Conservation (phyloP, 2,113 vertebrate species). For the Scopus umbretta region DNA sequence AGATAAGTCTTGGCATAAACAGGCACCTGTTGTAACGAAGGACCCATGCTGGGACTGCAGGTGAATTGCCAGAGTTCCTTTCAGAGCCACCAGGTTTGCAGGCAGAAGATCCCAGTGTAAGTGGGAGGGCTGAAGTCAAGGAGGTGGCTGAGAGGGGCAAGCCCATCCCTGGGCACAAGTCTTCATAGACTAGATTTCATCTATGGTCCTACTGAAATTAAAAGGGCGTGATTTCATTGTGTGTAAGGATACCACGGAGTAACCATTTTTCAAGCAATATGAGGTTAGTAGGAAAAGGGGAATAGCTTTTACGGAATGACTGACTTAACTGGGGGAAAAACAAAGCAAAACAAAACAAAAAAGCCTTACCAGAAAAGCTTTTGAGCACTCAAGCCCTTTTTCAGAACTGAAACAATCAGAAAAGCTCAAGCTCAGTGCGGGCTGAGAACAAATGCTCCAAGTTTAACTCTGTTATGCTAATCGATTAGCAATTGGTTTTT, state of each 20-base stretch:
- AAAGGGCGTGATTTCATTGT: not conserved
- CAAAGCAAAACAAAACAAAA: not conserved
- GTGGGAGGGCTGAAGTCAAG: not conserved
- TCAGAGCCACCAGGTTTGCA: not conserved
- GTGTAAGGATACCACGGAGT: not conserved
- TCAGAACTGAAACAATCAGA: not conserved
- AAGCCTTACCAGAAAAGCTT: not conserved
- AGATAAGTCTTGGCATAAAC: not conserved
- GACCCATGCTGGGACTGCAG: not conserved
- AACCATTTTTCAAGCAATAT: not conserved
- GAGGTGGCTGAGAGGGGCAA: not conserved
- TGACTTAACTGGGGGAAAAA: not conserved
- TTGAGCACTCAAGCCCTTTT: not conserved
- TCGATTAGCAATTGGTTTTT: not conserved
- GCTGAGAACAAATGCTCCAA: not conserved
- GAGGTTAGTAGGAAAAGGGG: not conserved
- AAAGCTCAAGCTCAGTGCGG: not conserved
- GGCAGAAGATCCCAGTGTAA: not conserved
- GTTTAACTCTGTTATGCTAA: not conserved
- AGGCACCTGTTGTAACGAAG: not conserved
- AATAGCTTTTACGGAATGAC: not conserved
- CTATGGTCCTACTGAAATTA: not conserved
- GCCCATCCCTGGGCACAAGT: not conserved
- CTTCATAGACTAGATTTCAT: not conserved
- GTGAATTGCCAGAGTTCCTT: not conserved